These are phyloP conservation scores for Pediacus dermestoides DNA, from an alignment of 2,888 invertebrate species.

Conservation along the genomic window DNA sequence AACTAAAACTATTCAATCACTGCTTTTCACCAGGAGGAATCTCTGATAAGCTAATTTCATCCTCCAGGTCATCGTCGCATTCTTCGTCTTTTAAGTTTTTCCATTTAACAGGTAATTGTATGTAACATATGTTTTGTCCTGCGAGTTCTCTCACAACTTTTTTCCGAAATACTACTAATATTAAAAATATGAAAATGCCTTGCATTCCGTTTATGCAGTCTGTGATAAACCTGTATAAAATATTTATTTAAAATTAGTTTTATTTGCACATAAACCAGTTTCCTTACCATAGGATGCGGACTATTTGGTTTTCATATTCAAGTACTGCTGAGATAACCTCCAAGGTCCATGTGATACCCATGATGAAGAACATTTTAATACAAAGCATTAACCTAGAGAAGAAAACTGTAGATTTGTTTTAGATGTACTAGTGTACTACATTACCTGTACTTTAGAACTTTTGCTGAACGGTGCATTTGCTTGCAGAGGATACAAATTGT, in stretches of 20 bases:
- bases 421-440: slow-evolving; percentile 3
- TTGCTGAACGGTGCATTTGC: slow-evolving; percentile 50
- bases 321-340: slow-evolving; percentile 55
- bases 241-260: slow-evolving; percentile 6
- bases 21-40: no score
- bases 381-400: slow-evolving; percentile 60
- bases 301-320: slow-evolving; percentile 18
- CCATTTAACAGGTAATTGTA: slow-evolving; percentile 42
- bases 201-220: slow-evolving; percentile 61
- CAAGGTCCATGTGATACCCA: slow-evolving; percentile 71
- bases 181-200: slow-evolving; percentile 60
- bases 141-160: slow-evolving; percentile 55
- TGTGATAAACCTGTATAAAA: slow-evolving; percentile 52
- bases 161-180: slow-evolving; percentile 58
- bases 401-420: not conserved
- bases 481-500: slow-evolving; percentile 59
- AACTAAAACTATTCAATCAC: no score
- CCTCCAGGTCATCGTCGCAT: slow-evolving; percentile 40
- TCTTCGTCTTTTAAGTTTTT: slow-evolving; percentile 51
- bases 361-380: slow-evolving; percentile 63
- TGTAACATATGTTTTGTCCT: slow-evolving; percentile 38
- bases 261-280: not conserved
- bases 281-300: not conserved
- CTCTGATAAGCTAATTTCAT: no score
- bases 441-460: slow-evolving; percentile 58